Conservation (phyloP, 2,888 invertebrate genomes). For the Epinotia ramella region DNA sequence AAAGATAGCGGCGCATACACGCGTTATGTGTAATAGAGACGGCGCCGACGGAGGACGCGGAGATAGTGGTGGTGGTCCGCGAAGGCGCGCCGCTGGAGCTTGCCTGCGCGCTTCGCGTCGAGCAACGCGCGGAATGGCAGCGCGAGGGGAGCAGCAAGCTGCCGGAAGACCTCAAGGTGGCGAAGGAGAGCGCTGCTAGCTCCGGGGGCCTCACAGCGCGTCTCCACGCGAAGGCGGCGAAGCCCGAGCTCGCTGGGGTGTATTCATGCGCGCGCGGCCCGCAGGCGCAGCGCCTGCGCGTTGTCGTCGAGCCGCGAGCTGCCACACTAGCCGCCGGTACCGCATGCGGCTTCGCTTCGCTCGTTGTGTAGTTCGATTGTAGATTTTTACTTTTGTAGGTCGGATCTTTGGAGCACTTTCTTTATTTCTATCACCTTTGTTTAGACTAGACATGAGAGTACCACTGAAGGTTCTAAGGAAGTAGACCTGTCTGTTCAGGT, state of each 20-base stretch:
- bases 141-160: conserved; percentile 29
- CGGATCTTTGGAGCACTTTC: conserved; percentile 33
- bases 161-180: conserved; percentile 17
- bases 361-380: conserved; percentile 38
- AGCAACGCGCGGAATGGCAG: conserved; percentile 35
- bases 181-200: conserved; percentile 15
- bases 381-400: conserved; percentile 28
- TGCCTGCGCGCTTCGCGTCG: conserved; percentile 30
- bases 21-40: conserved; percentile 27
- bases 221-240: conserved; percentile 17
- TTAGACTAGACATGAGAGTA: conserved; percentile 13
- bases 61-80: conserved; percentile 29
- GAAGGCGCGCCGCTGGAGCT: conserved; percentile 35
- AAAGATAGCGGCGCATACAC: conserved; percentile 3
- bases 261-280: conserved; percentile 54
- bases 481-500: background rate
- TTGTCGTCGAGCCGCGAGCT: conserved; percentile 70
- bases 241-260: conserved; percentile 9
- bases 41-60: conserved; percentile 17
- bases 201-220: conserved; percentile 14
- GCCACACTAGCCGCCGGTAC: conserved; percentile 17
- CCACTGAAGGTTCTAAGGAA: conserved; percentile 24
- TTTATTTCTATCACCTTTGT: conserved; percentile 13
- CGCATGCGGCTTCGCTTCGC: conserved; percentile 36
- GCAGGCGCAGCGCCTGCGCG: conserved; percentile 76